These are phyloP conservation scores for Saxidomus purpurata DNA, from an alignment of 1,140 invertebrate genomes.

Conservation along the genomic window DNA sequence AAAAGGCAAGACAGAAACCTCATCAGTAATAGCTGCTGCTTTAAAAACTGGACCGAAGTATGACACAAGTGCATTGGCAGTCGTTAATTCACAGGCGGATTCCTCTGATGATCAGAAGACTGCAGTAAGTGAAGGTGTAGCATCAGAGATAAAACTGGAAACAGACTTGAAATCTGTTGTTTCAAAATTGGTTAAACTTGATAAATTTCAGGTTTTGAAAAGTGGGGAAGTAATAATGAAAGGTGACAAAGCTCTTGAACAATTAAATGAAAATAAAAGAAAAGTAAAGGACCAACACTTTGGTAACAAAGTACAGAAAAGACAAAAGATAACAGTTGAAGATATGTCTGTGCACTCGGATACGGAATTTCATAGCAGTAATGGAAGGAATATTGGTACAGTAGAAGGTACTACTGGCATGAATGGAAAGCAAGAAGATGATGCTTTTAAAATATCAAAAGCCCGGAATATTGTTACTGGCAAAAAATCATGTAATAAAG, in stretches of 20 bases:
- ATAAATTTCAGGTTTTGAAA: background rate
- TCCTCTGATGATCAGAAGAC: background rate
- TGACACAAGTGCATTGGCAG: background rate
- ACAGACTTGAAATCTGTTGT: too few relatives aligned
- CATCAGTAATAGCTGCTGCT: conserved; percentile 21
- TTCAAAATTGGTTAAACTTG: background rate
- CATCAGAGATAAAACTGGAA: background rate
- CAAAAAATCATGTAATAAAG: too few relatives aligned
- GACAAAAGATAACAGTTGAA: background rate
- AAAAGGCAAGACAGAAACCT: background rate
- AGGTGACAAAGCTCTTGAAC: background rate
- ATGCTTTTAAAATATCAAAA: too few relatives aligned
- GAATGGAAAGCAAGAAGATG: too few relatives aligned
- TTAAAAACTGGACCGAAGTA: conserved; percentile 39
- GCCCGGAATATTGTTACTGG: too few relatives aligned
- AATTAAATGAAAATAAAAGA: background rate
- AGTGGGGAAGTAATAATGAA: background rate
- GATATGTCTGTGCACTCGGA: background rate
- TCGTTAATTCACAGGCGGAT: background rate
- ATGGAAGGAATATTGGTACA: too few relatives aligned
- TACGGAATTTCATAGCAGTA: too few relatives aligned
- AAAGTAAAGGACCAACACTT: background rate
- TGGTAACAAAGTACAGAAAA: background rate
- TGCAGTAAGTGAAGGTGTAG: background rate
- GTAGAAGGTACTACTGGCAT: too few relatives aligned